A percentile compares a stretch with the other conserved stretches of the same genome.
These are phyloP conservation scores for Tetragnatha montana DNA, from an alignment of 2,888 invertebrate species.

Conservation along the genomic window DNA sequence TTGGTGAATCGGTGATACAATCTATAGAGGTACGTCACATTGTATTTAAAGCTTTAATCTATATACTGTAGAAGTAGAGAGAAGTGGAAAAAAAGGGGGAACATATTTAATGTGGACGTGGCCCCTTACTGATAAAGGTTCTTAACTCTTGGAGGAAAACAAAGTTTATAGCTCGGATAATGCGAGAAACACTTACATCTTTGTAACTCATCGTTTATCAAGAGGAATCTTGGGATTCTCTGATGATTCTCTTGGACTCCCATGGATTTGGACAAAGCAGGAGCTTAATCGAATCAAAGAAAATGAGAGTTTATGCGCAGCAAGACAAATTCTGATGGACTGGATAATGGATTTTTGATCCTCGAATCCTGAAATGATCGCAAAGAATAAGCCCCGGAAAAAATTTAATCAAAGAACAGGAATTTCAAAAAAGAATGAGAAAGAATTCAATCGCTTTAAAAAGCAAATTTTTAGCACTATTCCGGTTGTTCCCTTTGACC, in stretches of 20 bases:
- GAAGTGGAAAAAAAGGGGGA: too few relatives aligned
- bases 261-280: conserved; percentile 8
- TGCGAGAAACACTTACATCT: not conserved
- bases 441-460: not conserved
- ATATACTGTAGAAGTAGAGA: too few relatives aligned
- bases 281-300: conserved; percentile 13
- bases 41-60: too few relatives aligned
- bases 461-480: not conserved
- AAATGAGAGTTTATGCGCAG: conserved; percentile 1
- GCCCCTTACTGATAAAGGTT: too few relatives aligned
- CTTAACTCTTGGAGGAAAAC: not conserved
- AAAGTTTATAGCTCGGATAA: not conserved
- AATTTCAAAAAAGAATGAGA: conserved; percentile 6
- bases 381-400: not conserved
- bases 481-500: not conserved
- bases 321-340: conserved; percentile 14
- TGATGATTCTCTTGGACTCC: not conserved
- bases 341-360: conserved; percentile 25
- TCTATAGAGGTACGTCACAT: too few relatives aligned
- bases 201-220: not conserved
- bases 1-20: too few relatives aligned
- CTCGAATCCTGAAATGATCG: not conserved
- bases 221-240: not conserved
- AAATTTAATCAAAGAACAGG: conserved; percentile 14
- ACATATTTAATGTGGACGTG: too few relatives aligned